Evolutionary conservation across 2,888 invertebrate species (phyloP), one percentile per base, ranked within the genome.

Genomic region (Aleiodes alternator): DNA sequence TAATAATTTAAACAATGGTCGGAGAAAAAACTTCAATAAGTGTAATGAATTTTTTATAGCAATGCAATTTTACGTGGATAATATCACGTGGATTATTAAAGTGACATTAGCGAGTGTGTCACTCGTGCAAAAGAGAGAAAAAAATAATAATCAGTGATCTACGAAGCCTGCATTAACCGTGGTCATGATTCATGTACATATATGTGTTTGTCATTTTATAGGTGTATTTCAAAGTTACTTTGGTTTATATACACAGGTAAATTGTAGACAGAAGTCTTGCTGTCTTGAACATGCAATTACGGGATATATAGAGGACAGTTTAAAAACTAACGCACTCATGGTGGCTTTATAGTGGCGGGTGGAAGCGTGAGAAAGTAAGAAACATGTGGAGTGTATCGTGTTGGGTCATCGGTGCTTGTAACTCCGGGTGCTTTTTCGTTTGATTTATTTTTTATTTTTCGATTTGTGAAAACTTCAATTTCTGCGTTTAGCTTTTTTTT

Each of bases 281-380:
- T 75, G 23, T 75, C 70, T 72, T 79, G 77, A 80, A 77, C 80
- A 78, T 78, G 82, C 81, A 82, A 82, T 82, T 82, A 81, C 81
- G 78, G 79, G 79, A 82, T 81, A 80, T 82, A 82, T 76, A 79
- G 61, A 61, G 61, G 61, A 61, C 61, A 61, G 61, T 61, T 61
- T 43, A 34, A 61, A 61, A 61, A 61, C 38, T 43, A 61, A 61
- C 43, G 61, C 61, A 61, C 61, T 43, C 38, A 43, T 7, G 14
- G 61, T 9, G 14, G 61, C 43, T 38, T 57, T 31, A 57, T 57
- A n/a, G 31, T 56, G 56, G 56, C 80, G 78, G 81, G 82, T 81
- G 79, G 81, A 82, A 82, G 81, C 83, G 83, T 83, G 83, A 82
- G 83, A 83, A 82, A 77, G 79, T 43, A 9, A 9, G 72, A 78